Evolutionary conservation across 2,888 invertebrate genomes (phyloP).

Genomic region (Nymphalis urticae): DNA sequence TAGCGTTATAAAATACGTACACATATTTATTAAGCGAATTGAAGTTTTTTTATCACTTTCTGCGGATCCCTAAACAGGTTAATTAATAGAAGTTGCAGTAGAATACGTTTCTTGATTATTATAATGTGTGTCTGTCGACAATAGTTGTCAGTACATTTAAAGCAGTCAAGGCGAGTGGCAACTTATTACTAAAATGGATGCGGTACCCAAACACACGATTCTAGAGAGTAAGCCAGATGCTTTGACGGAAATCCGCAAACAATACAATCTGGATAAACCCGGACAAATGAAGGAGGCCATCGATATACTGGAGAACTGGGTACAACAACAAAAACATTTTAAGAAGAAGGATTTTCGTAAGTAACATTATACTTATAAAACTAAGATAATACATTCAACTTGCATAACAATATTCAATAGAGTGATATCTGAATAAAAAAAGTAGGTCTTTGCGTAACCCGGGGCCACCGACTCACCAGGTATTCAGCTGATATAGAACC

Average conservation of each 20-base stretch:
- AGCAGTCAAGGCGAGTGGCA: slow-evolving; percentile 18
- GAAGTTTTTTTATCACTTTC: too few species aligned
- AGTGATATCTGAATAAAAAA: too few species aligned
- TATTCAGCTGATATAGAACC: too few species aligned
- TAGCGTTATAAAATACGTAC: too few species aligned
- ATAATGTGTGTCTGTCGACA: too few species aligned
- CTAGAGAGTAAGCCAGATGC: slow-evolving; percentile 43
- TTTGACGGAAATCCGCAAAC: slow-evolving; percentile 44
- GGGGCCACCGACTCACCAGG: too few species aligned
- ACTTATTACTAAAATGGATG: slow-evolving; percentile 28
- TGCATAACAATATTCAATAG: too few species aligned
- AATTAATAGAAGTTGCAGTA: too few species aligned
- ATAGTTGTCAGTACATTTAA: slow-evolving; percentile 17
- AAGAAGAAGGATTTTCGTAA: slow-evolving; percentile 51
- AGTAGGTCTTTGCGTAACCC: too few species aligned
- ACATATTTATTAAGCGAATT: too few species aligned
- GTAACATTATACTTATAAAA: slow-evolving; percentile 30
- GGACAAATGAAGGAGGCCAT: slow-evolving; percentile 48
- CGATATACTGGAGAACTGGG: slow-evolving; percentile 52
- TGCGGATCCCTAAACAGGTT: too few species aligned
- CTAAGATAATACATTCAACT: not conserved
- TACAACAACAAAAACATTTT: slow-evolving; percentile 52
- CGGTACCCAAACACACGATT: slow-evolving; percentile 29
- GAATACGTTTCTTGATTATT: too few species aligned
- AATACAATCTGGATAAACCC: slow-evolving; percentile 41